These are phyloP conservation scores for Athalia circularis DNA, from an alignment of 2,888 invertebrate species.

Conservation along the genomic window DNA sequence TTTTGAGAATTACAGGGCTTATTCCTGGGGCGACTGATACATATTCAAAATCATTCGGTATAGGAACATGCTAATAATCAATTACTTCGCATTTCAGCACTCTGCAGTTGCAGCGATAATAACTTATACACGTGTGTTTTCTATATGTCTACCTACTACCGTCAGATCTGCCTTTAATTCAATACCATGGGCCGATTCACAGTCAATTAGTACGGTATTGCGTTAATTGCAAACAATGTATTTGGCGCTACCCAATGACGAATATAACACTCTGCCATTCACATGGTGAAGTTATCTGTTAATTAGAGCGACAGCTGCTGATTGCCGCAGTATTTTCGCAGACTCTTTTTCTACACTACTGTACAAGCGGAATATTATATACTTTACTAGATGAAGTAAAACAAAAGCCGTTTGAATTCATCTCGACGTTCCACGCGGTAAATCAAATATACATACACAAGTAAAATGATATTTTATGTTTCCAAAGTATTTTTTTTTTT, in stretches of 20 bases:
- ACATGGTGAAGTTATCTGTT: neutral
- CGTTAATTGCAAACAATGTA: constrained; percentile 25
- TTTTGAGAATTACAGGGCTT: constrained; percentile 28
- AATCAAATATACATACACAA: no score
- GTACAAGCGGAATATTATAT: no score
- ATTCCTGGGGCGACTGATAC: constrained; percentile 27
- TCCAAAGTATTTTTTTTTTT: no score
- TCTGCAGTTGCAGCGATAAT: neutral
- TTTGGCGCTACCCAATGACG: neutral
- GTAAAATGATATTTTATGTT: no score
- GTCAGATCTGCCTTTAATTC: constrained; percentile 51
- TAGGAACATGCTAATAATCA: constrained; percentile 44
- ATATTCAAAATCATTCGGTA: constrained; percentile 52
- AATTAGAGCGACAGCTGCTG: neutral
- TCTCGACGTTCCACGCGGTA: no score
- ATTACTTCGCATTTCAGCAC: constrained; percentile 43
- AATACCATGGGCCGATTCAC: constrained; percentile 27
- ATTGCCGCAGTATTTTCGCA: no score
- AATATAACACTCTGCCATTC: neutral
- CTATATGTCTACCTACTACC: no score
- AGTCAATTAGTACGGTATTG: constrained; percentile 32
- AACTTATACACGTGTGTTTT: neutral
- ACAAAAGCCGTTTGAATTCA: no score
- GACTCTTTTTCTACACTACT: no score
- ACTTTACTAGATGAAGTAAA: no score